A percentile compares a stretch with the other conserved stretches of the same genome.
phyloP scores from a whole-genome alignment of 1,140 invertebrate species.

The Cataglyphis hispanica region DNA sequence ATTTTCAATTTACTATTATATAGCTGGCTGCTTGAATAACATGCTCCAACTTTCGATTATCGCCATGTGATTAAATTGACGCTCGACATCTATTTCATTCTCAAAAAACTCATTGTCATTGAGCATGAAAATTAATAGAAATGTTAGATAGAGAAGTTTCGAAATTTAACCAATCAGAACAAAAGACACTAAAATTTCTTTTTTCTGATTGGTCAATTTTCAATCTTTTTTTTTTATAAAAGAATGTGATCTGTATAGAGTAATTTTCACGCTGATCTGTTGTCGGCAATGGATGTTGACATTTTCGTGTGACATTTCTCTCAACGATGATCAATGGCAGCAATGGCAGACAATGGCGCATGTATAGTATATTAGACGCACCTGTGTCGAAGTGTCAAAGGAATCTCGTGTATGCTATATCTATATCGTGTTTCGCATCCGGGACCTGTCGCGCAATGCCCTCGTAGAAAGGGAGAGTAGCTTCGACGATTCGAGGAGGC shows the following conservation, averaged over 20 bases:
- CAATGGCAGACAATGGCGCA: conserved; percentile 58
- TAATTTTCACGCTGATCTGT: conserved; percentile 28
- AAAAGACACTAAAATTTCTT: too few relatives aligned
- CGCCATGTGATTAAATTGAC: background rate
- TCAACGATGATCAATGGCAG: conserved; percentile 24
- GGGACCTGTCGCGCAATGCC: conserved; percentile 31
- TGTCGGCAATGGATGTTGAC: conserved; percentile 65
- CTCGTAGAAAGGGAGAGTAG: conserved; percentile 59
- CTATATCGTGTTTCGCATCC: conserved; percentile 56
- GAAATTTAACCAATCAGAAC: too few relatives aligned
- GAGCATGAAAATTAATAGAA: too few relatives aligned
- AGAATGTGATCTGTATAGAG: too few relatives aligned
- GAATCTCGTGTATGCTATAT: conserved; percentile 65
- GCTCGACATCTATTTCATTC: conserved; percentile 2
- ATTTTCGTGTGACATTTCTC: conserved; percentile 53
- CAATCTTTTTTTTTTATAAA: too few relatives aligned
- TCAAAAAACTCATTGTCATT: background rate
- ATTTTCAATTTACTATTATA: conserved; percentile 16
- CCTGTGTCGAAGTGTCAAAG: conserved; percentile 69
- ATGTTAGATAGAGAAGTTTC: background rate
- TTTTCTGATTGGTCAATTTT: too few relatives aligned
- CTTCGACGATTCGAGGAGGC: conserved; percentile 39
- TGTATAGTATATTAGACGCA: conserved; percentile 38
- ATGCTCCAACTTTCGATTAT: background rate
- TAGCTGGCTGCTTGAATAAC: too few relatives aligned